A percentile compares a stretch with the other conserved stretches of the same genome.
Conservation (phyloP, 1,140 invertebrate genomes). For the Drosophila tsacasi region DNA sequence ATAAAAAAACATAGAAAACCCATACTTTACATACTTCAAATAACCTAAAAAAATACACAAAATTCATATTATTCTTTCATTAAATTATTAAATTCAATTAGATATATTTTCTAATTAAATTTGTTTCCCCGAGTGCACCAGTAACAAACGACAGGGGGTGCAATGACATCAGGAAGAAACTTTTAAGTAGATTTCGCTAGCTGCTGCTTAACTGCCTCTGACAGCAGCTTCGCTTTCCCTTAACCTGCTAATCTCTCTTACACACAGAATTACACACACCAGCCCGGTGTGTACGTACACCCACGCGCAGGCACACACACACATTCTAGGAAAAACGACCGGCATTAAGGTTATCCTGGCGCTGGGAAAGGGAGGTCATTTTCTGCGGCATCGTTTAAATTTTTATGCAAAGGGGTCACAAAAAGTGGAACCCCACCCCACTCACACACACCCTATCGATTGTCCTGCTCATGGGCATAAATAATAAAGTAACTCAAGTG, state of each 20-base stretch:
- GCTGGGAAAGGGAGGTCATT: slow-evolving; percentile 16
- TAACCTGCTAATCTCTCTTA: slow-evolving; percentile 43
- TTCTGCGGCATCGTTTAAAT: slow-evolving; percentile 28
- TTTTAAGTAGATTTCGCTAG: slow-evolving; percentile 57
- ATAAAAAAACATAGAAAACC: too few relatives aligned
- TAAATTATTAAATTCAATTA: neutral
- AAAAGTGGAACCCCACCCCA: slow-evolving; percentile 8
- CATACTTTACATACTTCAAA: too few relatives aligned
- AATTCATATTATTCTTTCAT: too few relatives aligned
- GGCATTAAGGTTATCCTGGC: slow-evolving; percentile 16
- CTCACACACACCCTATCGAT: slow-evolving; percentile 17
- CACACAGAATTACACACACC: slow-evolving; percentile 23
- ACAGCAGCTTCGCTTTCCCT: slow-evolving; percentile 35
- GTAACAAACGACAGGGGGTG: neutral
- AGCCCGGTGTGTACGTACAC: neutral
- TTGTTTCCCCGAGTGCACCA: neutral
- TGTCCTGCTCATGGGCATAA: slow-evolving; percentile 37
- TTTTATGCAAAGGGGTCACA: slow-evolving; percentile 24
- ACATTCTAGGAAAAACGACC: slow-evolving; percentile 17
- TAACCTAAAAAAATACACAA: too few relatives aligned
- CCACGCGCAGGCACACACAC: neutral
- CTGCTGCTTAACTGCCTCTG: slow-evolving; percentile 35
- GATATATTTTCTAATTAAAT: neutral
- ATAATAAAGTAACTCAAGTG: slow-evolving; percentile 47
- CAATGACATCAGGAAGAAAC: slow-evolving; percentile 61